Conservation (phyloP, 2,113 vertebrate species). For the Neolamprologus hecqui region DNA sequence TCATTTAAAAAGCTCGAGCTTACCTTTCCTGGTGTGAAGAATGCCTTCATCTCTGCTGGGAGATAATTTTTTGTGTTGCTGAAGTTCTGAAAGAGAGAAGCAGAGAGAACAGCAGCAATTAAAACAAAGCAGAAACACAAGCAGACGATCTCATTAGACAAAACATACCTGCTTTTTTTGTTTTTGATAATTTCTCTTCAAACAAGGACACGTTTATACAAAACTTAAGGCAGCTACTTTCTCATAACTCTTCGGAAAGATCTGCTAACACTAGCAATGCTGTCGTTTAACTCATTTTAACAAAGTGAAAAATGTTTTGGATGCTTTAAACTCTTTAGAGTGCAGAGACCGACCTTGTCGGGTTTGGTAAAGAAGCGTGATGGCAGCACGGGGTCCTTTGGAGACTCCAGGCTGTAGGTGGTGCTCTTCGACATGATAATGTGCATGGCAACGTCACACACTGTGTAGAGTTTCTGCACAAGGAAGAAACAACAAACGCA, state of each 20-base stretch:
- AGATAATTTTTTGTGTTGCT: constrained; percentile 99
- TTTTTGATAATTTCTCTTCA: not conserved
- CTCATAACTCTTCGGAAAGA: not conserved
- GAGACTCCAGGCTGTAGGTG: constrained; percentile 97
- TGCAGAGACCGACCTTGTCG: constrained; percentile 80
- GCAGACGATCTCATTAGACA: not conserved
- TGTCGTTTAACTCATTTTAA: not conserved
- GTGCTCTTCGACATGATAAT: constrained; percentile 99
- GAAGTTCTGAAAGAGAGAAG: constrained; percentile 80
- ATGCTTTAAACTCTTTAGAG: not conserved
- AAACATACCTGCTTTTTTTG: fast-evolving
- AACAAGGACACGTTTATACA: not conserved
- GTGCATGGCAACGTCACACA: constrained; percentile 98
- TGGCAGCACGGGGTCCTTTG: constrained; percentile 95
- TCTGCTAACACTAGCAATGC: not conserved
- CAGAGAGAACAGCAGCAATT: not conserved
- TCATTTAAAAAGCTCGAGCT: not conserved
- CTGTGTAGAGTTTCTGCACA: constrained; percentile 92
- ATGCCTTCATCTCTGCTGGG: constrained; percentile 95
- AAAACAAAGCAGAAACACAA: not conserved
- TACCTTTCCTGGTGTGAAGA: constrained; percentile 98
- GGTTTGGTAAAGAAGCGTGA: constrained; percentile 94
- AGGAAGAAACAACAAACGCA: not conserved
- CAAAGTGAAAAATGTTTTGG: not conserved
- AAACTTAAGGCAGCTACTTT: not conserved